phyloP scores from a whole-genome alignment of 2,888 invertebrate genomes.

The Euplagia quadripunctaria region DNA sequence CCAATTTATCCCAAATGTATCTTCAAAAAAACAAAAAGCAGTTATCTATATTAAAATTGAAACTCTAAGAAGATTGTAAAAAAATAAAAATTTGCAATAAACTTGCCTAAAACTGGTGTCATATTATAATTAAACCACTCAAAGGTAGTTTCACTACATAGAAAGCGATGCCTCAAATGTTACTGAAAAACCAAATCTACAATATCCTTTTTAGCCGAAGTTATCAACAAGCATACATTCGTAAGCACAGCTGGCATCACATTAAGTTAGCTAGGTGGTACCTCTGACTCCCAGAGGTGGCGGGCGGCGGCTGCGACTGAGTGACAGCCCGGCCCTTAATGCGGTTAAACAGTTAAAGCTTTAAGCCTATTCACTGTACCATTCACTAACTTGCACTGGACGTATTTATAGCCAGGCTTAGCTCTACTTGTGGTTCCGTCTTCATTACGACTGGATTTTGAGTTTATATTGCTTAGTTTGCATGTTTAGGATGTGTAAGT shows the following conservation, averaged over 20 bases:
- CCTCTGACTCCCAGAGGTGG: conserved; percentile 18
- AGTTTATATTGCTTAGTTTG: conserved; percentile 28
- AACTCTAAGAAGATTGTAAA: background rate
- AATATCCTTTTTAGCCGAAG: conserved; percentile 5
- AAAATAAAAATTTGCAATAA: no score
- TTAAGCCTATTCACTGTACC: conserved; percentile 49
- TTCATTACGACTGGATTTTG: conserved; percentile 43
- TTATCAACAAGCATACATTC: conserved; percentile 25
- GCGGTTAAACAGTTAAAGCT: conserved; percentile 54
- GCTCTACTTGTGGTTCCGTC: conserved; percentile 48
- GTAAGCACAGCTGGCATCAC: conserved; percentile 43
- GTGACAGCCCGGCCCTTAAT: conserved; percentile 50
- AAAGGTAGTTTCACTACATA: no score
- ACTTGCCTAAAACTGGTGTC: no score
- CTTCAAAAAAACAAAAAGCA: background rate
- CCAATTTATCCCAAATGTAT: no score
- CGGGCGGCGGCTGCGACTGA: conserved; percentile 34
- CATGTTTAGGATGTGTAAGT: conserved; percentile 5
- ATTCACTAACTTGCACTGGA: conserved; percentile 40
- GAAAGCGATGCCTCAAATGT: background rate
- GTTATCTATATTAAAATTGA: background rate
- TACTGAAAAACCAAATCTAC: background rate
- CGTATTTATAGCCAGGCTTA: conserved; percentile 43
- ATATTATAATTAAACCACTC: no score
- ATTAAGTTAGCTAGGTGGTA: conserved; percentile 38